A percentile compares a stretch with the other conserved stretches of the same genome.
Evolutionary conservation across 2,113 vertebrate genomes (phyloP).

Genomic region (Brachyistius frenatus): DNA sequence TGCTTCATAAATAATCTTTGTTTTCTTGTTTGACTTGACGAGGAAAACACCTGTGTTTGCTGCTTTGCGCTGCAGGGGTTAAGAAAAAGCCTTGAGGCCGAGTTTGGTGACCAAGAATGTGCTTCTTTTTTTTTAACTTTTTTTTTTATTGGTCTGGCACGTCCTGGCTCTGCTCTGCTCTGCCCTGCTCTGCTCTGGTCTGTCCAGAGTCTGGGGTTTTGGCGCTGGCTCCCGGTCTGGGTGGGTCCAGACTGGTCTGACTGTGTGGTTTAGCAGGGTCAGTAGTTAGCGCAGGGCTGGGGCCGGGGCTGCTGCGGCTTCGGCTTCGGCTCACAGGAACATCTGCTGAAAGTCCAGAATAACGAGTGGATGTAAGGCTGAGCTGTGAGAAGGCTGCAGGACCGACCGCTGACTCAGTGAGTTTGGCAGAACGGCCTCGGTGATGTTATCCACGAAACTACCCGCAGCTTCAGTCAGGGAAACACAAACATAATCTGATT

Average conservation of each 20-base stretch:
- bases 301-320: constrained; percentile 54
- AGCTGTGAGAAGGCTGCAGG: neutral
- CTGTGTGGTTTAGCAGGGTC: constrained; percentile 64
- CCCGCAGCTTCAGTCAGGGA: neutral
- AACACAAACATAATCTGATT: neutral
- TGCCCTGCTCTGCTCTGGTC: constrained; percentile 17
- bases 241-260: constrained; percentile 61
- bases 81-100: neutral
- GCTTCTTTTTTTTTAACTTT: neutral
- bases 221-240: constrained; percentile 65
- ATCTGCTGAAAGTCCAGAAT: constrained; percentile 28
- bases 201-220: constrained; percentile 55
- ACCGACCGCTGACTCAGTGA: neutral
- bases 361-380: neutral
- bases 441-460: constrained; percentile 13
- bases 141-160: constrained; percentile 25
- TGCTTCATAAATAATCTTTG: too few species aligned
- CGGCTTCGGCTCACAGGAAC: constrained; percentile 33
- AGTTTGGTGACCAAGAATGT: constrained; percentile 49
- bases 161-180: constrained; percentile 19
- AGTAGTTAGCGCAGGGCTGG: constrained; percentile 53
- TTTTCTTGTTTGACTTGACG: too few species aligned
- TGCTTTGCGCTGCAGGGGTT: too few species aligned
- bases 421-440: neutral
- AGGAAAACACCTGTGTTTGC: too few species aligned